Percentiles rank a stretch among this genome's conserved stretches.
These are phyloP conservation scores for Lithophane socia DNA, from an alignment of 2,888 invertebrate genomes.

Conservation along the genomic window DNA sequence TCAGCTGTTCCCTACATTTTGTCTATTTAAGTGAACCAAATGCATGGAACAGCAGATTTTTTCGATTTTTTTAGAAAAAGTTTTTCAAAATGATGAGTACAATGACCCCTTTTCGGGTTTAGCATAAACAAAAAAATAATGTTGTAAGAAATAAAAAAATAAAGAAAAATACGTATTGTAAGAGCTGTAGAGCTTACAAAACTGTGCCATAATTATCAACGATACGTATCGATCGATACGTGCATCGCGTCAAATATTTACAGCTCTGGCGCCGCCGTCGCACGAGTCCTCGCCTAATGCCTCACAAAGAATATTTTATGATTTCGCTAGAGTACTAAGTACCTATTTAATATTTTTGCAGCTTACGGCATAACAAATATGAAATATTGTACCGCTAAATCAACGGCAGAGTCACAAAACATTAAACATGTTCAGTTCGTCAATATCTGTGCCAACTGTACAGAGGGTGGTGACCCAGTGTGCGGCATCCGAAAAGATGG, in stretches of 20 bases:
- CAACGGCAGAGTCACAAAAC: not conserved
- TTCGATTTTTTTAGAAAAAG: too few relatives aligned
- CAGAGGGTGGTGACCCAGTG: slow-evolving; percentile 53
- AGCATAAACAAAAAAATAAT: too few relatives aligned
- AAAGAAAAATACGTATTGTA: not conserved
- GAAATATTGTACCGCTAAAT: slow-evolving; percentile 31
- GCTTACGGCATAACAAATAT: slow-evolving; percentile 57
- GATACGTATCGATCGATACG: slow-evolving; percentile 17
- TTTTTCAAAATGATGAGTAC: too few relatives aligned
- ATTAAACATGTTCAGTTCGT: slow-evolving; percentile 5
- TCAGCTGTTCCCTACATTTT: too few relatives aligned
- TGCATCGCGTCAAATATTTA: slow-evolving; percentile 49
- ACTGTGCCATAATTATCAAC: not conserved
- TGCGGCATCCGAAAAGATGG: slow-evolving; percentile 79
- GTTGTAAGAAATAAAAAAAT: too few relatives aligned
- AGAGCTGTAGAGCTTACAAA: not conserved
- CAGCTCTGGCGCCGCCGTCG: not conserved
- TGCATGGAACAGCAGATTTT: too few relatives aligned
- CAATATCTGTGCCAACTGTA: slow-evolving; percentile 59
- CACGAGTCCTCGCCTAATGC: slow-evolving; percentile 10
- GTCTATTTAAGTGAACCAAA: too few relatives aligned
- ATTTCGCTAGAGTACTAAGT: not conserved
- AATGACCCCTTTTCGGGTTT: too few relatives aligned
- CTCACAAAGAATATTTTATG: slow-evolving; percentile 46
- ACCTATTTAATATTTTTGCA: slow-evolving; percentile 39